Percentiles rank a stretch among this genome's conserved stretches.
Conservation (phyloP, 2,888 invertebrate species). For the Patella depressa region DNA sequence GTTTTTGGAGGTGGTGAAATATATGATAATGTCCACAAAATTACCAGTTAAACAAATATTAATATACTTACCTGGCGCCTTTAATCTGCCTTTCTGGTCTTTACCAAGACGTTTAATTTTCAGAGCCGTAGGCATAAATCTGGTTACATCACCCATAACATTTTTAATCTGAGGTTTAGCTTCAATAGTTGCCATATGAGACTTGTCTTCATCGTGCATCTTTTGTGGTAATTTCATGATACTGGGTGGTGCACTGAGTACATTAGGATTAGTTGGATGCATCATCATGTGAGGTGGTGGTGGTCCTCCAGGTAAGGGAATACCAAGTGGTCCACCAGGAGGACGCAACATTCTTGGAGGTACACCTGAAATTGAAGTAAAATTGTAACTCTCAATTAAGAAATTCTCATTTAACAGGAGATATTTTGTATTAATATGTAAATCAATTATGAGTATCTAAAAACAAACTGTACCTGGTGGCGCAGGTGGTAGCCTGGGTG, state of each 20-base stretch:
- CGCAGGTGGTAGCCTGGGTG: conserved; percentile 74
- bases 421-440: conserved; percentile 24
- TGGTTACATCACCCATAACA: conserved; percentile 83
- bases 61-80: conserved; percentile 46
- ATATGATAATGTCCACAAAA: too few relatives aligned
- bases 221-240: conserved; percentile 78
- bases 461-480: conserved; percentile 74
- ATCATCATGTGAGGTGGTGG: conserved; percentile 50
- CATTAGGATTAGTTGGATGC: conserved; percentile 75
- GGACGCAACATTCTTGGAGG: conserved; percentile 64
- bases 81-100: conserved; percentile 63
- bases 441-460: background rate
- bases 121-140: conserved; percentile 93
- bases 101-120: conserved; percentile 87
- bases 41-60: background rate
- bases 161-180: conserved; percentile 93
- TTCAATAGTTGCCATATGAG: conserved; percentile 83
- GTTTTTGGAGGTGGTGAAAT: too few relatives aligned
- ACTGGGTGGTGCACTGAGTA: conserved; percentile 86
- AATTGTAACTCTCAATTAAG: too few relatives aligned
- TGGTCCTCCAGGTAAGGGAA: conserved; percentile 41
- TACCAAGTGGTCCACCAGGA: conserved; percentile 39
- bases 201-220: conserved; percentile 57
- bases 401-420: too few relatives aligned
- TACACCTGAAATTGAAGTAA: conserved; percentile 45